phyloP scores from a whole-genome alignment of 2,797 vertebrate genomes.

The Sardinella longiceps region DNA sequence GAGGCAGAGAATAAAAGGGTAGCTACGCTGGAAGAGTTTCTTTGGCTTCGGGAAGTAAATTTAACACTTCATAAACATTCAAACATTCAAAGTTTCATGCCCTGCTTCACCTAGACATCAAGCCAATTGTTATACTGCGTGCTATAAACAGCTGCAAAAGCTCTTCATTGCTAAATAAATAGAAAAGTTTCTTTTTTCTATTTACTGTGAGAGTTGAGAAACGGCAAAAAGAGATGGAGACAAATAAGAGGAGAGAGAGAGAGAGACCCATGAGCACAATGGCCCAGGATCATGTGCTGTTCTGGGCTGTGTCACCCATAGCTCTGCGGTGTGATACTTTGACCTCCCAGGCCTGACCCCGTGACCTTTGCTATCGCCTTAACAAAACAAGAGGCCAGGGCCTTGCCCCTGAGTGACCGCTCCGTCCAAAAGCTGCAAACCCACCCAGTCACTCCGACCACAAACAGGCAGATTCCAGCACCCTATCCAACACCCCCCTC shows the following conservation, averaged over 20 bases:
- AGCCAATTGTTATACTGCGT: too few relatives aligned
- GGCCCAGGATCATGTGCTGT: slow-evolving; percentile 73
- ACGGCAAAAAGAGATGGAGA: slow-evolving; percentile 55
- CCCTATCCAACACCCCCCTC: slow-evolving; percentile 33
- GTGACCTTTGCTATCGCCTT: slow-evolving; percentile 81
- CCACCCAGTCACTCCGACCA: slow-evolving; percentile 34
- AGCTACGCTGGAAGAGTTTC: background rate
- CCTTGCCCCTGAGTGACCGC: slow-evolving; percentile 14
- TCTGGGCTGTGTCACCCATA: slow-evolving; percentile 59
- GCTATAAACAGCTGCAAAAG: background rate
- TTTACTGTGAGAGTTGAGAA: slow-evolving; percentile 54
- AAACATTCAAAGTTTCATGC: too few relatives aligned
- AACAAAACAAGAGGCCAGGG: slow-evolving; percentile 81
- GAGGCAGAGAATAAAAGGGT: background rate
- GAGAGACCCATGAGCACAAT: slow-evolving; percentile 71
- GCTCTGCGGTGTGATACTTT: slow-evolving; percentile 53
- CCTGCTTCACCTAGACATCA: too few relatives aligned
- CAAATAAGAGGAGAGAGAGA: slow-evolving; percentile 65
- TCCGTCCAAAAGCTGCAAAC: slow-evolving; percentile 49
- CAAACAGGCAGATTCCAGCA: slow-evolving; percentile 41
- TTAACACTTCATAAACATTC: background rate
- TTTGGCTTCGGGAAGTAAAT: background rate
- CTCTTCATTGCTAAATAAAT: background rate
- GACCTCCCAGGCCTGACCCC: slow-evolving; percentile 75
- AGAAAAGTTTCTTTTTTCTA: background rate